phyloP scores from a whole-genome alignment of 2,113 vertebrate genomes.

The Chaetodon trifascialis region DNA sequence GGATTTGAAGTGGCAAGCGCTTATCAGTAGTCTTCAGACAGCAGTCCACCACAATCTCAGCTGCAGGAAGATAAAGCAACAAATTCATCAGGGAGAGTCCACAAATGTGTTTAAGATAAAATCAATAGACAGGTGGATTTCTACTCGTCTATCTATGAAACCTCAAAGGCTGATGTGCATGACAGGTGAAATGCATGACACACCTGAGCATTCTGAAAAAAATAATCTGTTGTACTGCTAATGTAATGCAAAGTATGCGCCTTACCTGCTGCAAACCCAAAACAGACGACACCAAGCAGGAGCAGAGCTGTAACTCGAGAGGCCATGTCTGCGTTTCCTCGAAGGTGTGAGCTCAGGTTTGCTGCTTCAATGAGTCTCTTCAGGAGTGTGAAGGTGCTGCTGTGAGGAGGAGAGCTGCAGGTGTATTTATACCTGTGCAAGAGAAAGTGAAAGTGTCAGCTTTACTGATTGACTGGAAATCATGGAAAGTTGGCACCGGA shows the following conservation, averaged over 20 bases:
- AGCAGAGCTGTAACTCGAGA: constrained; percentile 56
- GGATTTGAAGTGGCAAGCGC: not conserved
- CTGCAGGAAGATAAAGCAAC: constrained; percentile 30
- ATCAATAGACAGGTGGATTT: not conserved
- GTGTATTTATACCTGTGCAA: constrained; percentile 59
- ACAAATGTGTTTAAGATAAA: not conserved
- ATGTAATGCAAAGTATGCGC: not conserved
- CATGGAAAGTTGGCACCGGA: not conserved
- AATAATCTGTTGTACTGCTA: not conserved
- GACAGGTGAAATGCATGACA: not conserved
- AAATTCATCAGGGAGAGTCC: fast-evolving
- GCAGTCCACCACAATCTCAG: constrained; percentile 54
- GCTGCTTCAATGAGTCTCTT: constrained; percentile 18
- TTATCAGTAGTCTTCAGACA: constrained; percentile 28
- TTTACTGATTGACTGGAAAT: constrained; percentile 39
- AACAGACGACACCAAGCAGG: constrained; percentile 63
- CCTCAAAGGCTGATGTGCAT: not conserved
- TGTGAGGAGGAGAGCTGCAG: not conserved
- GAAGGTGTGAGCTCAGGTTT: constrained; percentile 10
- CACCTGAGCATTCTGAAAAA: not conserved
- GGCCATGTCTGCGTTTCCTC: constrained; percentile 59
- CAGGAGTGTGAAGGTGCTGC: constrained; percentile 30
- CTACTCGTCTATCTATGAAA: too few species aligned
- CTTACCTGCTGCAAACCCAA: constrained; percentile 59
- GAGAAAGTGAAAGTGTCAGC: constrained; percentile 63